A percentile compares a stretch with the other conserved stretches of the same genome.
These are phyloP conservation scores for Varanus komodoensis DNA, from an alignment of 2,113 vertebrate genomes.

Conservation along the genomic window DNA sequence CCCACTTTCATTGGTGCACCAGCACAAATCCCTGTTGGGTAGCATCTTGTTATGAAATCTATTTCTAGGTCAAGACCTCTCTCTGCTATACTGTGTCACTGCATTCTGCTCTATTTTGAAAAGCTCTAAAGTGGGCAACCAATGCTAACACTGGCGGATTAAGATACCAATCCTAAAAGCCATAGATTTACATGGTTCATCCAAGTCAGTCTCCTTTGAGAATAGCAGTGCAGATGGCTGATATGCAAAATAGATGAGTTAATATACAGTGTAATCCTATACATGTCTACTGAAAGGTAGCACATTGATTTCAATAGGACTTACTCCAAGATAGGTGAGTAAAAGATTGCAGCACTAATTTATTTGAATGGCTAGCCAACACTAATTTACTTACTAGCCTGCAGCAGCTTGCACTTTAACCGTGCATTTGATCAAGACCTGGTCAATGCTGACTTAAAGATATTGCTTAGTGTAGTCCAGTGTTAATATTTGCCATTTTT, in stretches of 20 bases:
- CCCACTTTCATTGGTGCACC: too few species aligned
- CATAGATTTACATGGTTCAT: not conserved
- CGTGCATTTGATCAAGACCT: slow-evolving; percentile 25
- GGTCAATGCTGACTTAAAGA: slow-evolving; percentile 1
- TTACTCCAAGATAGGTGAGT: not conserved
- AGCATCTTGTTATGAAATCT: not conserved
- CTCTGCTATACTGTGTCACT: not conserved
- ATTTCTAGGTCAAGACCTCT: not conserved
- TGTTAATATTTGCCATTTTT: slow-evolving; percentile 56
- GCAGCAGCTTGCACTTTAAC: slow-evolving; percentile 62
- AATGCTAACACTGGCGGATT: too few species aligned
- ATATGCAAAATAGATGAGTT: not conserved
- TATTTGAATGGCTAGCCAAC: not conserved
- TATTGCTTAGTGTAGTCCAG: slow-evolving; percentile 48
- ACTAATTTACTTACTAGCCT: not conserved
- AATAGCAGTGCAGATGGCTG: too few species aligned
- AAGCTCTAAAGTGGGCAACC: not conserved
- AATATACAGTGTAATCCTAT: not conserved
- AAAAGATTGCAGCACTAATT: not conserved
- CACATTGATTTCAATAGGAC: not conserved
- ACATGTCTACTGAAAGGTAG: not conserved
- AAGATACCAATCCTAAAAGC: not conserved
- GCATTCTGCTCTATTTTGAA: not conserved
- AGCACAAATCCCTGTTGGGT: too few species aligned
- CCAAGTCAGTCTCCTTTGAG: not conserved